Conservation (phyloP, 2,888 invertebrate genomes). For the Frankliniella intonsa region DNA sequence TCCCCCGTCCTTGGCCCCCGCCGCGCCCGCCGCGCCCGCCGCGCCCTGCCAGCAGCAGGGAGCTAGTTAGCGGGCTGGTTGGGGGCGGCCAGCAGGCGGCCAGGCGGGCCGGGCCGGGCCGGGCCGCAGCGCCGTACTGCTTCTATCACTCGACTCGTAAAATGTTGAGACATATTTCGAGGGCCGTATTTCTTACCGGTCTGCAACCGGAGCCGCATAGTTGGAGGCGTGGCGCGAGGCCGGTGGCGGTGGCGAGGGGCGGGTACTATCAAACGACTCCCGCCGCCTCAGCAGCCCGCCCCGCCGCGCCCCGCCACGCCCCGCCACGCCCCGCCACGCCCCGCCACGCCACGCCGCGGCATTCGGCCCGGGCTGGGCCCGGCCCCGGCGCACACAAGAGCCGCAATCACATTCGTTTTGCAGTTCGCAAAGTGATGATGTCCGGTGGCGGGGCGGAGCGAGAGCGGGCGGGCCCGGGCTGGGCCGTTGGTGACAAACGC, state of each 20-base stretch:
- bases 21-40: background rate
- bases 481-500: background rate
- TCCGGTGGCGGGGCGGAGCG: background rate
- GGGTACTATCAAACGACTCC: no score
- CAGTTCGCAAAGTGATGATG: background rate
- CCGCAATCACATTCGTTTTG: no score
- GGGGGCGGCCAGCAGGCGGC: background rate
- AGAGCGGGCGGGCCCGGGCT: background rate
- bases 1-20: background rate
- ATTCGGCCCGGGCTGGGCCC: no score
- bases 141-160: constrained; percentile 4
- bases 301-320: no score
- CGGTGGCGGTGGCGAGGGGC: background rate
- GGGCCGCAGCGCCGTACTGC: background rate
- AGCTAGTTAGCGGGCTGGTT: constrained; percentile 8
- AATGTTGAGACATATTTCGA: constrained; percentile 1
- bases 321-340: no score
- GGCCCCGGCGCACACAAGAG: no score
- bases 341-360: no score
- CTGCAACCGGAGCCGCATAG: background rate
- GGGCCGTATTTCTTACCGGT: background rate
- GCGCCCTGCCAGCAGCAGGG: background rate
- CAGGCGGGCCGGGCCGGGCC: background rate
- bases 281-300: no score
- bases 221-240: background rate